Base-by-base conservation (phyloP, 2,888 invertebrate genomes). In the Elysia crispata region DNA sequence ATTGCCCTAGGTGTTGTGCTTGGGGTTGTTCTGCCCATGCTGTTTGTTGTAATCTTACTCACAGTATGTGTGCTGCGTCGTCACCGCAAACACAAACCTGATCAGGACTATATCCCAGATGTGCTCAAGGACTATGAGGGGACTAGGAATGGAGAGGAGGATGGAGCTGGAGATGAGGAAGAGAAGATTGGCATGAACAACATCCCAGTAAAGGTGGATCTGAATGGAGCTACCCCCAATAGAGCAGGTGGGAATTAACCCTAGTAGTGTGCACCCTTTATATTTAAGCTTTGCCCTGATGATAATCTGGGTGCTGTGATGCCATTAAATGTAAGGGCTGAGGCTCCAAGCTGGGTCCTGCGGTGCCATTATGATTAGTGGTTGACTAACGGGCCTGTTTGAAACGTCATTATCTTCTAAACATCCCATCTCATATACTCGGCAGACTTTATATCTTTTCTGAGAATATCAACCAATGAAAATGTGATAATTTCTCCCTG, bases 1-100 rank as follows among this genome's bases (percentile, higher is more conserved):
- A 88, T 89, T 6, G 87, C 88, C 13, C 81, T 89, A 8, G 90
- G 90, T 0, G 88, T 91, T n/a, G 88, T 90, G 30, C 81, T 90
- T 5, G 90, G 90, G 11, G 90, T 90, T 30, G 89, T 88, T 18
- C 82, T 89, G 20, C 90, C 90, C 6, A 87, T 91, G 75, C 81
- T 91, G 54, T 85, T 89, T 41, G 89, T 90, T 81, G 87, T 89
- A 25, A 73, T 87, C 23, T 83, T 91, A 13, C 85, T 91, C 77
- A 83, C 90, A 15, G 83, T 90, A 81, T 90, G 90, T 81, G 88
- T 90, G 25, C 83, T 88, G 13, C 85, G 89, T 15, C 87, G 89
- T 0, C 90, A 90, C 72, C 85, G 87, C 70, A 89, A 88, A 57
- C 87, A 88, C 80, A 86, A 86, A 62, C 90, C 89, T 0, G 87